Base-by-base conservation (phyloP, 1,140 invertebrate genomes). In the Hylaeus volcanicus region DNA sequence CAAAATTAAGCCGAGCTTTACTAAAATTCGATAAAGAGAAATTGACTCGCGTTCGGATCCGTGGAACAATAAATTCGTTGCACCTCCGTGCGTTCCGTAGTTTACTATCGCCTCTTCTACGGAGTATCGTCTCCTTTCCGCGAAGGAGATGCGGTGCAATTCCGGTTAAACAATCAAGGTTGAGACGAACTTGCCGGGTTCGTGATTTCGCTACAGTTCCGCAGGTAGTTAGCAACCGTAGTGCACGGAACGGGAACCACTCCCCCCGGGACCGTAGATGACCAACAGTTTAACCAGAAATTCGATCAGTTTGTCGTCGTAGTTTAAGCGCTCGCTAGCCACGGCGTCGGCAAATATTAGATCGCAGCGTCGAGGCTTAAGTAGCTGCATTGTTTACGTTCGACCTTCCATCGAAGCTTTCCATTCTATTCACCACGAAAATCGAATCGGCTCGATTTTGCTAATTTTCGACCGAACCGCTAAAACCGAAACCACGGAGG, bases 231-330 rank as follows among this genome's bases (percentile, higher is more conserved):
- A 64, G 76, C n/a, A 48, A 48, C 45, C 26, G 45, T 12, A 0
- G 76, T 79, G 37, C 60, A 72, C 58, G 41, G 26, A 11, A 9
- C 9, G 26, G 61, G 51, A 37, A 74, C 26, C 51, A 5, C 41
- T 45, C 41, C 61, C 70, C 48, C 37, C 26, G 68, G 51, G 70
- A 55, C 51, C 45, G 60, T 65, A 65, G 76, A 73, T 79, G 76
- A 79, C 76, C 76, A 79, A 65, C 76, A 56, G 76, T 79, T 79
- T 79, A 79, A 79, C 76, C 70, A 73, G 69, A 73, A 79, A 79
- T 79, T 72, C 76, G 76, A 79, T 79, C 76, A 73, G 69, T 64
- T 79, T 79, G 76, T 79, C 76, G 70, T 37, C 48, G 60, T 60
- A 64, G 76, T 79, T 79, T 72, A 55, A 73, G 60, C 76, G 39